Percentiles rank a stretch among this genome's conserved stretches.
Evolutionary conservation across 2,113 vertebrate genomes (phyloP).

Genomic region (Petaurus breviceps): DNA sequence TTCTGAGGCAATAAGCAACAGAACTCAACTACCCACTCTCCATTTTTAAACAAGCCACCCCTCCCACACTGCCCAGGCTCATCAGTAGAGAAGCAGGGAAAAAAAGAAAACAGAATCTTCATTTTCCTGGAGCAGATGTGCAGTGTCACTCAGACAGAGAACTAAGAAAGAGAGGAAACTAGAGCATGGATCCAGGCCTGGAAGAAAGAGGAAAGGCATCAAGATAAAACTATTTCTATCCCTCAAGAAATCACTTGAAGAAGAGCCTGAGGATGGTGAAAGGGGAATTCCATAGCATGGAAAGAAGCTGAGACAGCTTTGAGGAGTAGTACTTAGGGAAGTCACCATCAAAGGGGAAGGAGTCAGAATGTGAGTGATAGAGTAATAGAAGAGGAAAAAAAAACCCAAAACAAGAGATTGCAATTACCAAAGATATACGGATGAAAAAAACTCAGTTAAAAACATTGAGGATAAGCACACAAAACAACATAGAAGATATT

Average conservation of each 20-base stretch:
- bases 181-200: neutral
- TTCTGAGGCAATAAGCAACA: neutral
- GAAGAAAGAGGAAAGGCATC: neutral
- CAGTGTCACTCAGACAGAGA: neutral
- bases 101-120: neutral
- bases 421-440: neutral
- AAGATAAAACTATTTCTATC: neutral
- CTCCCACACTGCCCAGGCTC: neutral
- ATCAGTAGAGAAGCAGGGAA: neutral
- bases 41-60: neutral
- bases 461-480: neutral
- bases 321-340: neutral
- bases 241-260: neutral
- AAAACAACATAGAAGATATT: neutral
- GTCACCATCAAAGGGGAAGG: neutral
- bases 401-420: neutral
- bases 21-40: neutral
- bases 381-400: neutral
- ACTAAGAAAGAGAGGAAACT: neutral
- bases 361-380: neutral
- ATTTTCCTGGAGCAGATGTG: neutral
- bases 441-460: neutral
- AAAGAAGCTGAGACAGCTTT: neutral
- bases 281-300: neutral
- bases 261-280: neutral